Base-by-base conservation (phyloP, 2,888 invertebrate species). In the Drosophila quasianomalipes region DNA sequence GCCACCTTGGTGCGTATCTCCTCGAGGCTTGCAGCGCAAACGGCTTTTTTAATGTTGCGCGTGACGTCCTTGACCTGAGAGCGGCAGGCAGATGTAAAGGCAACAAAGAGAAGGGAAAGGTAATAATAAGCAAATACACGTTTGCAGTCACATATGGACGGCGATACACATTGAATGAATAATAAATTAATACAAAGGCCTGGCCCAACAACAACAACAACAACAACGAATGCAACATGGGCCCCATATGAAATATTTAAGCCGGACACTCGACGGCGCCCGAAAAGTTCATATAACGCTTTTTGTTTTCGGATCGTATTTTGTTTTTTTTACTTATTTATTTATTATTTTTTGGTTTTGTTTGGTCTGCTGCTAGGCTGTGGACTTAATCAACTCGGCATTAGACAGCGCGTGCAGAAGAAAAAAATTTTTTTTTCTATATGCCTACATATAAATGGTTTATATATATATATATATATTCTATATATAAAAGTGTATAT, bases 11-110 rank as follows among this genome's bases (percentile, higher is more conserved):
- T 94, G 83, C 96, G 95, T 91, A 97, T 95, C 92, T 97, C 97
- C 91, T 96, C 96, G 57, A 98, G 94, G 26, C 97, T 96, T 53
- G 95, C 94, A 61, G 97, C 97, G 72, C 97, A 97, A 86, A 97
- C 95, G 78, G 97, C 97, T 94, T 97, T 97, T 92, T 96, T 96
- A 90, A 96, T 95, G 92, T 97, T 96, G 86, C 97, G 95, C 85
- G 95, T 95, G 79, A 96, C 95, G 94, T 97, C 97, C 92, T 93
- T 93, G 81, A 94, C 92, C 93, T 94, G 90, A 26, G 33, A 6
- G 31, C 37, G n/a, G 26, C 39, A 33, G 35, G 16, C 33, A 37
- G 37, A 19, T 39, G 30, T 28, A 22, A 53, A 37, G 31, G n/a
- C 14, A 31, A 26, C 53, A 60, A 51, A 31, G n/a, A 52, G 22